Conservation (phyloP, 1,140 invertebrate species). For the Drosophila nigrodunni region DNA sequence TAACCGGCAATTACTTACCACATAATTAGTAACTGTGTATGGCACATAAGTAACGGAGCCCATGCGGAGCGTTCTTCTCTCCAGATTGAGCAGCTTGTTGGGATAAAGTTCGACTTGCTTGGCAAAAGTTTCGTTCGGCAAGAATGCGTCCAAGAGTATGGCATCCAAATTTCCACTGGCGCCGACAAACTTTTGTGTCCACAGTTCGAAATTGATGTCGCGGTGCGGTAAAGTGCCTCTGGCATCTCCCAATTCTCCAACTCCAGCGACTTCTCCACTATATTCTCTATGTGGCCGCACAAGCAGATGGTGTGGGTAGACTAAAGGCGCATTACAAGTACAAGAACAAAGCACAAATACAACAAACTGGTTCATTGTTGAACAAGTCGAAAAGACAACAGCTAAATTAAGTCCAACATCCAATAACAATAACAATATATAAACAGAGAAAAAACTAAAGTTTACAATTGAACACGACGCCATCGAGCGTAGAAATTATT, state of each 20-base stretch:
- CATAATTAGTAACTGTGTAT: slow-evolving; percentile 84
- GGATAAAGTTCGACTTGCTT: slow-evolving; percentile 78
- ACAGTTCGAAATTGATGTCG: slow-evolving; percentile 83
- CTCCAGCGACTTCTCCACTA: neutral
- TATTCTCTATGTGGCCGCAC: slow-evolving; percentile 50
- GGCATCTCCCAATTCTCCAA: slow-evolving; percentile 14
- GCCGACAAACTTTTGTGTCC: slow-evolving; percentile 84
- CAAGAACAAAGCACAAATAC: neutral
- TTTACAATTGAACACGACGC: slow-evolving; percentile 78
- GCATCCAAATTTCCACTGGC: slow-evolving; percentile 80
- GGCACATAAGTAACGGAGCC: slow-evolving; percentile 82
- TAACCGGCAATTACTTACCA: slow-evolving; percentile 84
- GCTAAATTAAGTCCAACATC: slow-evolving; percentile 46
- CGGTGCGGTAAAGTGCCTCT: slow-evolving; percentile 49
- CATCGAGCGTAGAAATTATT: slow-evolving; percentile 79
- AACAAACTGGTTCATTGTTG: slow-evolving; percentile 19
- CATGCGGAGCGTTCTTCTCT: slow-evolving; percentile 65
- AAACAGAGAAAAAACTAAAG: slow-evolving; percentile 43
- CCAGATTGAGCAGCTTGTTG: slow-evolving; percentile 80
- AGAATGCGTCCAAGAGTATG: slow-evolving; percentile 74
- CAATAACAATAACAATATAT: slow-evolving; percentile 31
- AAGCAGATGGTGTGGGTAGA: slow-evolving; percentile 82
- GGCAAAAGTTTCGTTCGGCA: slow-evolving; percentile 79
- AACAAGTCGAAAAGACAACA: slow-evolving; percentile 29
- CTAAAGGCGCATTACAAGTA: slow-evolving; percentile 65